Evolutionary conservation across 2,797 vertebrate genomes (phyloP), one percentile per base, ranked within the genome.

Genomic region (Pterois miles): DNA sequence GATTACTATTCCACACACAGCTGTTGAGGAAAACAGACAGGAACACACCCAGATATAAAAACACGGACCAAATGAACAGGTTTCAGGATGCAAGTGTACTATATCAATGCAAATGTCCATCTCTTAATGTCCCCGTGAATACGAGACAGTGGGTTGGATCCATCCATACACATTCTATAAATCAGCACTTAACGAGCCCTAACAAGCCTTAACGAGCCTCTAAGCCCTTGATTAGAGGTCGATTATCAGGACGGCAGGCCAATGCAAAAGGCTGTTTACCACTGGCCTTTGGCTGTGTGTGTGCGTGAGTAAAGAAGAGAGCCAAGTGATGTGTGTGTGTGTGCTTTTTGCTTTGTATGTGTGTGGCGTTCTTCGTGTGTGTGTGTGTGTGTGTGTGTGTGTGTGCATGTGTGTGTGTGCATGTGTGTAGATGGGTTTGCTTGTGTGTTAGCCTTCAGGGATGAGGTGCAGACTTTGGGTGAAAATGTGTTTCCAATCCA

Each of bases 401-500:
- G 59, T 60, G 1, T n/a, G 33, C 63, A 56, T 3, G 20, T 50
- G 57, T 34, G 43, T 57, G 9, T 57, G 62, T 6, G 34, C 65
- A 40, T 56, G 46, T n/a, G 46, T 7, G n/a, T 4, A 31, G 9
- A 23, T 31, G 63, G 48, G 10, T 68, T n/a, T 34, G 60, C 4
- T 14, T 80, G 64, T 70, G 40, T 70, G 52, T 56, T 31, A 75
- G 82, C 74, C 80, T 54, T 83, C 60, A 60, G 83, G 76, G 77
- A 76, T 63, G 78, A 81, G 65, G 66, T 74, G 74, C 76, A 78
- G 71, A 83, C 76, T 78, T 70, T 67, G 59, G 77, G 73, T 84
- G 80, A 76, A 90, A 92, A 89, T 86, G 82, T 84, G 79, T 91
- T 90, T 89, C 62, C 81, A 88, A 77, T 89, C 84, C 85, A 85